phyloP scores from a whole-genome alignment of 2,113 vertebrate species.

The human region DNA sequence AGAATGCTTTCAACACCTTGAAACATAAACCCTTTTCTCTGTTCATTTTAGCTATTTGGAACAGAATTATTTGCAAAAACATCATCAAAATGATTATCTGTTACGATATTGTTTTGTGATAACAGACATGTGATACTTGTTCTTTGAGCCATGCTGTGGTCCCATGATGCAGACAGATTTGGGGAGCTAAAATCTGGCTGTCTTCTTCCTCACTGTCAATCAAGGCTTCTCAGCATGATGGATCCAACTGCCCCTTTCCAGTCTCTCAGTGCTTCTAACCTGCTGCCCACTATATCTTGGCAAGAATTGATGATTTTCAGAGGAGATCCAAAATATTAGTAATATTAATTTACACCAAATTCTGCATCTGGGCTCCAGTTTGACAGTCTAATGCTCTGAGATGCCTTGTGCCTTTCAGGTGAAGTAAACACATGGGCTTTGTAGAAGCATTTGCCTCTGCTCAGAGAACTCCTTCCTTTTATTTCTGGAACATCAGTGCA shows the following conservation, averaged over 20 bases:
- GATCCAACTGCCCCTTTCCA: neutral
- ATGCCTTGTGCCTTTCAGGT: neutral
- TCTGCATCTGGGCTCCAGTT: neutral
- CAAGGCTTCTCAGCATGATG: neutral
- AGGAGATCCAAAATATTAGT: neutral
- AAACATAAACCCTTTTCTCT: neutral
- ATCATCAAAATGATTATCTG: neutral
- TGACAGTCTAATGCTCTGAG: neutral
- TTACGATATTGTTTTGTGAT: neutral
- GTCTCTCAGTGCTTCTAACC: neutral
- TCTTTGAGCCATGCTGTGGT: neutral
- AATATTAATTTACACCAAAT: neutral
- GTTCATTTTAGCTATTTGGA: neutral
- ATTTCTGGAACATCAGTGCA: neutral
- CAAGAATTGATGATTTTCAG: neutral
- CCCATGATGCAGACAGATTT: neutral
- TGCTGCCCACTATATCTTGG: neutral
- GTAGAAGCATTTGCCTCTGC: neutral
- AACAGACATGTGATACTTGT: neutral
- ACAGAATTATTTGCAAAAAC: neutral
- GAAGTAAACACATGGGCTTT: neutral
- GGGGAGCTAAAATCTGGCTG: neutral
- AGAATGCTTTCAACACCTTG: neutral
- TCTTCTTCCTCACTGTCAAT: neutral
- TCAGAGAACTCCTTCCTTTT: neutral